Conservation (phyloP, 1,140 invertebrate species). For the Samia ricini region DNA sequence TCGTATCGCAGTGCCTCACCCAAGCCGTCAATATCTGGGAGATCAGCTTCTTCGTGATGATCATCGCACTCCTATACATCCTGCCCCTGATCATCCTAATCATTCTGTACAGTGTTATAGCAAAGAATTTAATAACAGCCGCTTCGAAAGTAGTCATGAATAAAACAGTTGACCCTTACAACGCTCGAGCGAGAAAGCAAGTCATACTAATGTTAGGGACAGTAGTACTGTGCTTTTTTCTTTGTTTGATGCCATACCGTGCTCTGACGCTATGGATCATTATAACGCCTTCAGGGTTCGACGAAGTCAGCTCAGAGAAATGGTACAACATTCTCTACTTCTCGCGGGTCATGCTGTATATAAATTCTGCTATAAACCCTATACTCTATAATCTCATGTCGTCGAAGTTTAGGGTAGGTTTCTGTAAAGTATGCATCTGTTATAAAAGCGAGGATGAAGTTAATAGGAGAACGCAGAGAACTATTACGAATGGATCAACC, state of each 20-base stretch:
- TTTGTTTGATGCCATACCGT: slow-evolving; percentile 91
- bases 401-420: slow-evolving; percentile 89
- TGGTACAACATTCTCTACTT: slow-evolving; percentile 91
- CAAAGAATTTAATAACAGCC: slow-evolving; percentile 84
- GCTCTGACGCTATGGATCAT: slow-evolving; percentile 90
- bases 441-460: slow-evolving; percentile 60
- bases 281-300: slow-evolving; percentile 79
- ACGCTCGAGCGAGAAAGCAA: slow-evolving; percentile 81
- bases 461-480: slow-evolving; percentile 48
- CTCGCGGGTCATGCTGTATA: slow-evolving; percentile 90
- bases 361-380: slow-evolving; percentile 91
- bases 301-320: slow-evolving; percentile 81
- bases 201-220: slow-evolving; percentile 90
- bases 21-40: slow-evolving; percentile 83
- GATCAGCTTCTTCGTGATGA: slow-evolving; percentile 84
- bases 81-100: slow-evolving; percentile 87
- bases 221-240: slow-evolving; percentile 91
- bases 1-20: slow-evolving; percentile 82
- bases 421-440: slow-evolving; percentile 81
- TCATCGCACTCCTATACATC: slow-evolving; percentile 86
- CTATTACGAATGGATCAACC: slow-evolving; percentile 77
- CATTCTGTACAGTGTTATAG: slow-evolving; percentile 87
- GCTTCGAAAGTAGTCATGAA: slow-evolving; percentile 79
- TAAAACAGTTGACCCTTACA: slow-evolving; percentile 80
- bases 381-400: slow-evolving; percentile 92